phyloP scores from a whole-genome alignment of 2,888 invertebrate species.

The Meteorus cinctellus region DNA sequence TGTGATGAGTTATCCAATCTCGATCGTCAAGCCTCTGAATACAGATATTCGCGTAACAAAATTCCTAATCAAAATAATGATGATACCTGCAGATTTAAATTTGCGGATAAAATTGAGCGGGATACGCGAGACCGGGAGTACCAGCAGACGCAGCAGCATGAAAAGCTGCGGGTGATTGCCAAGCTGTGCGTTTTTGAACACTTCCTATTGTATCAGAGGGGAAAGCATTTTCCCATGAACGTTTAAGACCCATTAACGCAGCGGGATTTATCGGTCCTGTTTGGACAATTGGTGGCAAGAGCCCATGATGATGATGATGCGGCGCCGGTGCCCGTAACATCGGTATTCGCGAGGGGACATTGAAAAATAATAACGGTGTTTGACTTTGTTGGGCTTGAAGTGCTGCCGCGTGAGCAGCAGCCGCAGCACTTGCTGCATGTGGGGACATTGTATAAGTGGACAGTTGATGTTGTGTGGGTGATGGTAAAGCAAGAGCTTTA shows the following conservation, averaged over 20 bases:
- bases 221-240: conserved; percentile 84
- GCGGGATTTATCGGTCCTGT: conserved; percentile 67
- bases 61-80: conserved; percentile 14
- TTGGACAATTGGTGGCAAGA: conserved; percentile 62
- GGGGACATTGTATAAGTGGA: conserved; percentile 68
- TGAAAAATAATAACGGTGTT: conserved; percentile 65
- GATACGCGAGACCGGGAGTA: conserved; percentile 75
- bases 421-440: conserved; percentile 80
- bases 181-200: conserved; percentile 66
- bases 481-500: conserved; percentile 75
- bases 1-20: not conserved
- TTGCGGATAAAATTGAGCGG: conserved; percentile 76
- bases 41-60: not conserved
- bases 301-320: conserved; percentile 56
- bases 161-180: conserved; percentile 70
- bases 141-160: conserved; percentile 68
- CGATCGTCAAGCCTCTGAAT: too few species aligned
- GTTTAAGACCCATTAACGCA: conserved; percentile 77
- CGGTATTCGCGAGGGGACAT: conserved; percentile 67
- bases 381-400: conserved; percentile 71
- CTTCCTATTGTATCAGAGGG: conserved; percentile 72
- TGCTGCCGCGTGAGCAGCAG: conserved; percentile 69
- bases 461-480: conserved; percentile 73
- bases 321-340: conserved; percentile 69
- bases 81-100: conserved; percentile 53